These are phyloP conservation scores for Dolichopus griseipennis DNA, from an alignment of 2,888 invertebrate genomes.

Conservation along the genomic window DNA sequence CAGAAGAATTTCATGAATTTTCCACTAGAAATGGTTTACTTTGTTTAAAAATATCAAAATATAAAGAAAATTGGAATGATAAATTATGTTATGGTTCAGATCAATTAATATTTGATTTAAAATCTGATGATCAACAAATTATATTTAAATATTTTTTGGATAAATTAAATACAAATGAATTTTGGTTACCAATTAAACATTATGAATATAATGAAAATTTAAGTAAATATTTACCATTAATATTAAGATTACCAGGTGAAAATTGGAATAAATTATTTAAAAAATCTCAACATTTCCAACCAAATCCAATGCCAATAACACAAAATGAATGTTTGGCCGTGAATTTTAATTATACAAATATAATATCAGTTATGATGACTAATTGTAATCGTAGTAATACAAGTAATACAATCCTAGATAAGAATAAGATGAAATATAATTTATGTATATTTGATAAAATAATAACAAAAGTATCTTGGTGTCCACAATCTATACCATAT, in stretches of 20 bases:
- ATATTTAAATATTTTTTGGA: slow-evolving; percentile 33
- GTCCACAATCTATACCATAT: slow-evolving; percentile 23
- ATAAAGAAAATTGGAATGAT: slow-evolving; percentile 29
- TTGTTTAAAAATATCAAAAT: slow-evolving; percentile 36
- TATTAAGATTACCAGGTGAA: slow-evolving; percentile 46
- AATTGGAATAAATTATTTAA: slow-evolving; percentile 32
- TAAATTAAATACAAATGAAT: slow-evolving; percentile 24
- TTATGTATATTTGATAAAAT: slow-evolving; percentile 14
- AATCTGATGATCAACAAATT: slow-evolving; percentile 19
- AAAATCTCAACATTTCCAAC: slow-evolving; percentile 20
- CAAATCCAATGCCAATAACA: slow-evolving; percentile 17
- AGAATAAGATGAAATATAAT: background rate
- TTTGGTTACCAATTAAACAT: slow-evolving; percentile 49
- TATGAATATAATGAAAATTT: slow-evolving; percentile 27
- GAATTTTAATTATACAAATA: slow-evolving; percentile 4
- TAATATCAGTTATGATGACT: background rate
- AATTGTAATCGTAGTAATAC: background rate
- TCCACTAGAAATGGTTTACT: slow-evolving; percentile 16
- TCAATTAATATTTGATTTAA: slow-evolving; percentile 25
- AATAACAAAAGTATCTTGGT: slow-evolving; percentile 23
- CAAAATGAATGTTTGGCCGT: slow-evolving; percentile 28
- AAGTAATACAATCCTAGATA: too few relatives aligned
- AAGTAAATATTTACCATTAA: slow-evolving; percentile 32
- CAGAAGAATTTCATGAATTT: slow-evolving; percentile 30
- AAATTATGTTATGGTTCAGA: slow-evolving; percentile 32